Base-by-base conservation (phyloP, 2,113 vertebrate genomes). In the Trematocara stigmaticum region DNA sequence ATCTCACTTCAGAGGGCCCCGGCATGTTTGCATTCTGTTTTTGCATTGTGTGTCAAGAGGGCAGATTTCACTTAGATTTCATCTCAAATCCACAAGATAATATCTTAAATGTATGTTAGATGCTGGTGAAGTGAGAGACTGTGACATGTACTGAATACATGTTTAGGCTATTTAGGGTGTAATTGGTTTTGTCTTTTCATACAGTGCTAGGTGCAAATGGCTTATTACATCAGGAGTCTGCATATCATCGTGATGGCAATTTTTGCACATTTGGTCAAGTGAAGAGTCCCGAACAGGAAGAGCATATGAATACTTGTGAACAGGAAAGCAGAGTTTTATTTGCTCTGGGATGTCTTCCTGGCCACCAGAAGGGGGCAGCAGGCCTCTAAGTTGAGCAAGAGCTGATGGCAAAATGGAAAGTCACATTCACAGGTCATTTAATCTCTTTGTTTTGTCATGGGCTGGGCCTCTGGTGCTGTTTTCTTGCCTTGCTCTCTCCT, bases 391-490 rank as follows among this genome's bases (percentile, higher is more conserved):
- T 84, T 90, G 84, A 89, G 35, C 38, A 6, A 1, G n/a, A 85
- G 87, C 74, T 84, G 81, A 84, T 83, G 88, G 87, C 35, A 78
- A 88, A 89, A 86, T 85, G 91, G 87, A 88, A 93, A 93, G 94
- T 95, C 94, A 96, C 95, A 95, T 95, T 96, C 94, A 95, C 94
- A 94, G 95, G 93, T 95, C 94, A 95, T 94, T 95, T 95, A 90
- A 94, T 95, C 93, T 94, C 92, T 95, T 94, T 96, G 93, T 95
- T 93, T 94, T 92, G 91, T 93, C 85, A 90, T 90, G 91, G 94
- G 93, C 91, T 94, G 93, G 91, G 94, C 94, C 90, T 89, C 85
- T 79, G 90, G 90, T 91, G 87, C 88, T 87, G 85, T 64, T 93
- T 92, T 82, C 80, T 82, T 91, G 79, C 91, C 78, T 84, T 40